Evolutionary conservation across 2,113 vertebrate species (phyloP).

Genomic region (Nannobrachium achirus): DNA sequence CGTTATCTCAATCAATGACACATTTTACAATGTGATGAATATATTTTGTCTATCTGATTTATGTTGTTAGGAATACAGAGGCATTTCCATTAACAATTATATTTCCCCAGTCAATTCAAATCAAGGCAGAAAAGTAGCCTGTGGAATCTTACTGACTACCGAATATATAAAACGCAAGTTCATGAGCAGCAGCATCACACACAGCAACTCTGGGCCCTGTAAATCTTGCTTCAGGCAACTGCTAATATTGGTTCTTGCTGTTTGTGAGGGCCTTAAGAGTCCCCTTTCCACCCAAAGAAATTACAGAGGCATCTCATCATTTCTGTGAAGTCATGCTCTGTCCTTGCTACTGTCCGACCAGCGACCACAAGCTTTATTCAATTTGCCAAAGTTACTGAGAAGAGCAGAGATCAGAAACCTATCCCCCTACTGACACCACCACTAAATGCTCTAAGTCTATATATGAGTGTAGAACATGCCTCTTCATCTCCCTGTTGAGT

Average conservation of each 20-base stretch:
- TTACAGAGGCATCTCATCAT: background rate
- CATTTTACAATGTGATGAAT: too few relatives aligned
- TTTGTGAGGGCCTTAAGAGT: background rate
- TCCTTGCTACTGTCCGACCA: background rate
- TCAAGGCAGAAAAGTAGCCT: too few relatives aligned
- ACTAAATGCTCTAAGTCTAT: background rate
- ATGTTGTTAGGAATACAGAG: too few relatives aligned
- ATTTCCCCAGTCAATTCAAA: too few relatives aligned
- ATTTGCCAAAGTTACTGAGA: constrained; percentile 15
- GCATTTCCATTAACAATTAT: too few relatives aligned
- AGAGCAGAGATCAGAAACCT: background rate
- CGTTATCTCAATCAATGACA: too few relatives aligned
- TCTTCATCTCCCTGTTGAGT: background rate
- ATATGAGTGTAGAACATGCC: background rate
- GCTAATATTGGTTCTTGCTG: background rate
- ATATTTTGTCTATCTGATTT: too few relatives aligned
- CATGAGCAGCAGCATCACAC: background rate
- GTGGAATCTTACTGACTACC: too few relatives aligned
- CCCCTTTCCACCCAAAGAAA: background rate
- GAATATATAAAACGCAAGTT: background rate
- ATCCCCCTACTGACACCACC: background rate
- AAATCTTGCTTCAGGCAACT: background rate
- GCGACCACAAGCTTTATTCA: constrained; percentile 1
- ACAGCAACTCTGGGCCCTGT: background rate
- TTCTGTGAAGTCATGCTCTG: background rate